A percentile compares a stretch with the other conserved stretches of the same genome.
phyloP scores from a whole-genome alignment of 2,113 vertebrate genomes.

The Tragelaphus scriptus region DNA sequence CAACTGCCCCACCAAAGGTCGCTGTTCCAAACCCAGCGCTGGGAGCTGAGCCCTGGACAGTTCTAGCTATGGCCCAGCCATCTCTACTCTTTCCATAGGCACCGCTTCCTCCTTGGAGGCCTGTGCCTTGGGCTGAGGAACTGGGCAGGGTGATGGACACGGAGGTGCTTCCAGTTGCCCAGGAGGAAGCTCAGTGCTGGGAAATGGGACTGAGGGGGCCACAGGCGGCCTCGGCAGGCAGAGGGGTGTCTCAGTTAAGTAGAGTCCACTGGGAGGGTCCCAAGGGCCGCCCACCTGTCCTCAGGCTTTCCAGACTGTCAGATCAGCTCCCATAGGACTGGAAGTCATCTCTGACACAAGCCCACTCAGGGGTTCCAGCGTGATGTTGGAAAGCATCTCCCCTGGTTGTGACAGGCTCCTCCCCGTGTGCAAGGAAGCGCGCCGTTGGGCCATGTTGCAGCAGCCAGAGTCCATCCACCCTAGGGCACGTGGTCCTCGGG shows the following conservation, averaged over 20 bases:
- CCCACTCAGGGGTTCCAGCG: neutral
- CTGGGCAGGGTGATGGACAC: neutral
- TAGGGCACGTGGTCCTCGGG: neutral
- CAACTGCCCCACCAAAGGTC: rapidly evolving
- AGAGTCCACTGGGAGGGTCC: rapidly evolving
- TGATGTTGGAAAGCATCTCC: neutral
- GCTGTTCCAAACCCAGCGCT: neutral
- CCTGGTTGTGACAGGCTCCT: neutral
- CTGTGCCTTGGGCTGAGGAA: too few species aligned
- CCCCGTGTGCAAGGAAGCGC: neutral
- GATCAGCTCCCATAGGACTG: neutral
- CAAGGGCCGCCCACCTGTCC: neutral
- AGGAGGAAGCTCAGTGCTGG: neutral
- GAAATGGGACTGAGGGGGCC: neutral
- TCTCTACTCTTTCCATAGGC: neutral
- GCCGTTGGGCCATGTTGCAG: neutral
- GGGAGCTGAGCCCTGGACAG: rapidly evolving
- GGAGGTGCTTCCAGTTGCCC: neutral
- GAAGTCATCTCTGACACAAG: neutral
- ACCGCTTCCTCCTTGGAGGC: neutral
- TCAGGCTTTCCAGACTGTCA: neutral
- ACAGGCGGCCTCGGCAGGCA: rapidly evolving
- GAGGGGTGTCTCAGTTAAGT: neutral
- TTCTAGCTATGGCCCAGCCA: rapidly evolving
- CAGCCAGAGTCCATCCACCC: too few species aligned